Base-by-base conservation (phyloP, 1,140 invertebrate genomes). In the Magallana angulata region DNA sequence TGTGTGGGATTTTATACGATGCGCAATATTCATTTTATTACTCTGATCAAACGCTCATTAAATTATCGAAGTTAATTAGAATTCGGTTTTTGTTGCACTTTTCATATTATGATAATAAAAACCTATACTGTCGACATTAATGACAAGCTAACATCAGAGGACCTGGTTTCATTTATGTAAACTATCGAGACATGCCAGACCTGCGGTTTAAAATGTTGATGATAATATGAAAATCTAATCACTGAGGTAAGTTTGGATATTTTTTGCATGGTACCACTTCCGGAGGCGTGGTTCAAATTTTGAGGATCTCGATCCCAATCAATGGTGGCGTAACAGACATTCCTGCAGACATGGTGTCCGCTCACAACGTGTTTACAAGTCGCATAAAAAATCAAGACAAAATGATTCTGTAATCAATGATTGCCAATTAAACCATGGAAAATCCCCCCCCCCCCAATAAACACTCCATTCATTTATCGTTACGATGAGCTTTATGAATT, bases 101-200 rank as follows among this genome's bases (percentile, higher is more conserved):
- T 76, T 76, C 30, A 76, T 30, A 76, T 76, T 76, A 76, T 76
- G 68, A 30, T 30, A 76, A 76, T 76, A 76, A 76, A 76, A 30
- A 5, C 24, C 8, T 12, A 30, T 11, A 71, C 8, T 9, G 24
- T 76, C 68, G 68, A 76, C 68, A 76, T 30, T 30, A 30, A 76
- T 76, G 68, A 76, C 68, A 76, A 76, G 30, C 68, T 18, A 36
- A 76, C 68, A 76, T 76, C 24, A 76, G 24, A 76, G 11, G 60
- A 62, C n/a, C 60, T 12, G 8, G 9, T 76, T 12, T 48, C 9
- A 36, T 76, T 76, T 18, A 18, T 76, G 68, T 76, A 30, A 76
- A 76, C 24, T 76, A 76, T 24, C 68, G 68, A 18, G 68, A 76
- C 68, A 76, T 76, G 24, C 68, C 68, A 76, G 18, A 30, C 11